Conservation (phyloP, 2,113 vertebrate genomes). For the Haplochromis vanheusdeni region DNA sequence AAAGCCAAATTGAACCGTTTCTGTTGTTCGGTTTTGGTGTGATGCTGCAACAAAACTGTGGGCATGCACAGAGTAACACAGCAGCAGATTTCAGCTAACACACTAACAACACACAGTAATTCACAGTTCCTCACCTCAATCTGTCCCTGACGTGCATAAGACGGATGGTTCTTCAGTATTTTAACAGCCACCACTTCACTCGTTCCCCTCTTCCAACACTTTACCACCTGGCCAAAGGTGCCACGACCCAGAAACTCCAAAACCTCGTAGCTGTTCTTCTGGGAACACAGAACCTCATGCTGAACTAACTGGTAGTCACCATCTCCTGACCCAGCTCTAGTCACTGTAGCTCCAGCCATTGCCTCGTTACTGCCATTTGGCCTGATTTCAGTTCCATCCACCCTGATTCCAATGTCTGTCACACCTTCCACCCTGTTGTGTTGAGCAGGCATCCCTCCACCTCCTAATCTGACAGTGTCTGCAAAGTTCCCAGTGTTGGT, state of each 20-base stretch:
- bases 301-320: conserved; percentile 96
- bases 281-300: conserved; percentile 89
- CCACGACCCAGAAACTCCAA: conserved; percentile 94
- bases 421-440: conserved; percentile 60
- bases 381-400: conserved; percentile 1
- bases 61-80: background rate
- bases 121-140: conserved; percentile 76
- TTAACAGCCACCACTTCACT: conserved; percentile 94
- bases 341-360: conserved; percentile 46
- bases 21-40: background rate
- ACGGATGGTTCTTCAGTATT: conserved; percentile 97
- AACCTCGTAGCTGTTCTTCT: conserved; percentile 94
- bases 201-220: conserved; percentile 95
- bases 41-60: background rate
- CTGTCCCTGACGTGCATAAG: conserved; percentile 93
- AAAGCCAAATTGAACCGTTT: background rate
- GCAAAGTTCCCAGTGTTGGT: conserved; percentile 78
- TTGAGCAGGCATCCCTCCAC: conserved; percentile 62
- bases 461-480: conserved; percentile 55
- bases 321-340: conserved; percentile 61
- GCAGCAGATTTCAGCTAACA: background rate
- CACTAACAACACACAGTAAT: background rate
- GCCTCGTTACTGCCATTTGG: conserved; percentile 47
- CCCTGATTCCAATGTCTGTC: background rate
- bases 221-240: conserved; percentile 97